A percentile compares a stretch with the other conserved stretches of the same genome.
phyloP scores from a whole-genome alignment of 2,797 vertebrate genomes.

The Orientallactaga sibirica region DNA sequence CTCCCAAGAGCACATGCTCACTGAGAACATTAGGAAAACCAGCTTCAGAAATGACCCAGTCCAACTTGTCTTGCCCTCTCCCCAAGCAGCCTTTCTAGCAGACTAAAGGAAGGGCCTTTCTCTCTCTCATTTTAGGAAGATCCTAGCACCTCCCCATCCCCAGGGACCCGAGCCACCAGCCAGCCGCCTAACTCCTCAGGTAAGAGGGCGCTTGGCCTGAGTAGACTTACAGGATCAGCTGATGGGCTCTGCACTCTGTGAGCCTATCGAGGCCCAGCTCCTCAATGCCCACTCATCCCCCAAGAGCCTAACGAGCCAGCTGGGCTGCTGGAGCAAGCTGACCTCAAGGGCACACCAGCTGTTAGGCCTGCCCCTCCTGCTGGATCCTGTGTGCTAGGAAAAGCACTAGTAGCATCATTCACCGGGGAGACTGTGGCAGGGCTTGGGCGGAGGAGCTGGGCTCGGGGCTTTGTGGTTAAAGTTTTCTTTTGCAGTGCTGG shows the following conservation, averaged over 20 bases:
- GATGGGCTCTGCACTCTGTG: accelerated
- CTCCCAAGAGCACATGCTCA: accelerated
- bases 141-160: constrained; percentile 92
- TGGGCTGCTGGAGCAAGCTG: not conserved
- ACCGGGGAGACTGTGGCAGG: accelerated
- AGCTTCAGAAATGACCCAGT: no score
- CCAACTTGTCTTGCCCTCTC: not conserved
- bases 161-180: constrained; percentile 90
- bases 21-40: not conserved
- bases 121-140: constrained; percentile 91
- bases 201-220: constrained; percentile 62
- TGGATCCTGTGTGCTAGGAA: no score
- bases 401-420: accelerated
- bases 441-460: not conserved
- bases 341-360: not conserved
- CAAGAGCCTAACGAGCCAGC: not conserved
- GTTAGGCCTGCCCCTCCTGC: not conserved
- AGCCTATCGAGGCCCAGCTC: not conserved
- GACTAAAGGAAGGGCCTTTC: constrained; percentile 12
- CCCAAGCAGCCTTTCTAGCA: not conserved
- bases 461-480: not conserved
- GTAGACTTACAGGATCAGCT: accelerated
- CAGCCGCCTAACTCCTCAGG: constrained; percentile 95
- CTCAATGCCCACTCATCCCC: not conserved
- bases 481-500: not conserved